Evolutionary conservation across 2,797 vertebrate genomes (phyloP).

Genomic region (Fringilla coelebs): DNA sequence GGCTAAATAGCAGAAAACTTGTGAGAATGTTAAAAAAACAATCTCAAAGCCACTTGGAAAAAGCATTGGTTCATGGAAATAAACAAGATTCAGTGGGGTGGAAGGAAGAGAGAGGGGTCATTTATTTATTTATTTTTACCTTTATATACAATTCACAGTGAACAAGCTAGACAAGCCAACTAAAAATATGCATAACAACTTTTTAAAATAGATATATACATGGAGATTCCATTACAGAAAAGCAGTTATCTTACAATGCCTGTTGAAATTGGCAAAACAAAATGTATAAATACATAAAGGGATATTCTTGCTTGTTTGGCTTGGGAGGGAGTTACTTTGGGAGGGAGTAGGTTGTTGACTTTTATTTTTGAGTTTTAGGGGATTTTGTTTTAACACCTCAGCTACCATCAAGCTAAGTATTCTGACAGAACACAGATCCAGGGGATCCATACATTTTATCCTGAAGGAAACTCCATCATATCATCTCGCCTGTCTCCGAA

Average conservation of each 20-base stretch:
- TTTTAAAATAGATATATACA: background rate
- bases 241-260: background rate
- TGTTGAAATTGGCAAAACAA: background rate
- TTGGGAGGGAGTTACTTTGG: background rate
- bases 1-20: background rate
- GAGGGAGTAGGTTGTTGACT: background rate
- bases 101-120: fast-evolving
- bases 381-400: background rate
- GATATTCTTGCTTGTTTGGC: background rate
- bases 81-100: background rate
- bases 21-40: background rate
- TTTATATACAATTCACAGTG: background rate
- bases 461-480: background rate
- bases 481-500: background rate
- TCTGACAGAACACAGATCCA: background rate
- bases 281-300: background rate
- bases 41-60: background rate
- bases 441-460: background rate
- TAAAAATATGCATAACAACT: background rate
- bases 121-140: background rate
- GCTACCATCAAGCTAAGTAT: background rate
- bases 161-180: background rate
- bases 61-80: background rate
- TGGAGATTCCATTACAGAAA: background rate
- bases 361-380: background rate